Evolutionary conservation across 64 coral and sea anemone species (phyloP), one percentile per base, ranked within the genome.

Genomic region (Montipora efflorescens): DNA sequence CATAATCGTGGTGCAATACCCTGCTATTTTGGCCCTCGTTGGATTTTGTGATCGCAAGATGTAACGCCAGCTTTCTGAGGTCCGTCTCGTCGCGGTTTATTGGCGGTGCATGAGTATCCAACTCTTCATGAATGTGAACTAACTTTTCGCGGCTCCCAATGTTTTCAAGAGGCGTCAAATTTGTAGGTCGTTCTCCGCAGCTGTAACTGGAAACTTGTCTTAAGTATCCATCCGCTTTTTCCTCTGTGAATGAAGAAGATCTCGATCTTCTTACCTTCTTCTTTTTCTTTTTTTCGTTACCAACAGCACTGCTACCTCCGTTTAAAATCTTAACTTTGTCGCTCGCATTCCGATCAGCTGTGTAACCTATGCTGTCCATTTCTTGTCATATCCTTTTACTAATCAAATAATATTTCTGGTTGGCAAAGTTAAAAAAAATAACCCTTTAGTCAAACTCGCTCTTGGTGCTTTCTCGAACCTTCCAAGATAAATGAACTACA

Each of bases 1-100:
- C 89, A 91, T 98, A 98, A 76, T 98, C 97, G 77, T 89, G 57
- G 77, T 98, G 97, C 72, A 89, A 72, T 61, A 64, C 58, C 64
- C 92, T 94, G 23, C 85, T 82, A 62, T 76, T 72, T 61, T 83
- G 80, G 2, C 22, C 61, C 3, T 92, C 93, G 5, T 66, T 59
- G 23, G 25, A 20, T 79, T 88, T 88, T 14, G 87, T 96, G 16
- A 98, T 79, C 20, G 92, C 97, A 62, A 90, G 77, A 36, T 95
- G 81, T 49, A 98, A 59, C 46, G 97, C 94, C 69, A 95, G 87
- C 91, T 96, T 89, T 88, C 97, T 91, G 19, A 94, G 55, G 80
- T 98, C 93, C 76, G 74, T 90, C 67, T 91, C 59, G 49, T 85
- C 82, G 15, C 6, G 18, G 15, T 71, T 48, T 46, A 22, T 85